Percentiles rank a stretch among this genome's conserved stretches.
These are phyloP conservation scores for Aplidium turbinatum DNA, from an alignment of 23 tunicate genomes.

Conservation along the genomic window DNA sequence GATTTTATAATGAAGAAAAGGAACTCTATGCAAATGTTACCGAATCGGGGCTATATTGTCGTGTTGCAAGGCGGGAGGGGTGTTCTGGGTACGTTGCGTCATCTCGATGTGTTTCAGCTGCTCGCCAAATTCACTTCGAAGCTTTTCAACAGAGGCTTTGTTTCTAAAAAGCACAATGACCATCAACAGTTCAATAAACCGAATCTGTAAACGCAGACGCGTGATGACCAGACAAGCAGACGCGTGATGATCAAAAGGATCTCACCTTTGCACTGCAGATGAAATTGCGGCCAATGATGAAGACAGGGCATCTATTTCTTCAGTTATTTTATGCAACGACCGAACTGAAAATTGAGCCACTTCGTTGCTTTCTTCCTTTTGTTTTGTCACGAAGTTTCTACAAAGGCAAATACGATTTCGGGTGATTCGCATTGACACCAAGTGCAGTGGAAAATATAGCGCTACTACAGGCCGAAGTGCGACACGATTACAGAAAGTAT, in stretches of 20 bases:
- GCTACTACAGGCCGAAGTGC: too few species aligned
- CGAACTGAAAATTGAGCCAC: constrained; percentile 68
- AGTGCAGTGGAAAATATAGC: not conserved
- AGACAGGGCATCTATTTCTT: constrained; percentile 61
- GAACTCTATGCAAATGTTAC: too few species aligned
- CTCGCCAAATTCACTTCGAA: constrained; percentile 46
- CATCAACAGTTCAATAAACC: too few species aligned
- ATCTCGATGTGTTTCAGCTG: constrained; percentile 70
- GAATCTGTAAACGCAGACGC: not conserved
- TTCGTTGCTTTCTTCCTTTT: constrained; percentile 77
- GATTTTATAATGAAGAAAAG: too few species aligned
- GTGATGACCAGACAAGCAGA: not conserved
- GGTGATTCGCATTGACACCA: not conserved
- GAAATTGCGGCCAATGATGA: constrained; percentile 62
- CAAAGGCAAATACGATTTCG: not conserved
- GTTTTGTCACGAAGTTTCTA: constrained; percentile 72
- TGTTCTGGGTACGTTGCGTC: constrained; percentile 72
- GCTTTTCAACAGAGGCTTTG: constrained; percentile 59
- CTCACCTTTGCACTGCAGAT: constrained; percentile 73
- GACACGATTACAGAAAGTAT: not conserved
- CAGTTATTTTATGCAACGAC: constrained; percentile 68
- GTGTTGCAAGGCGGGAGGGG: constrained; percentile 73
- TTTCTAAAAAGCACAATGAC: constrained; percentile 40
- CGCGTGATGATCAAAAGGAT: not conserved
- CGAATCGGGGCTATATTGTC: constrained; percentile 78